Evolutionary conservation across 2,113 vertebrate genomes (phyloP).

Genomic region (Corythaixoides concolor): DNA sequence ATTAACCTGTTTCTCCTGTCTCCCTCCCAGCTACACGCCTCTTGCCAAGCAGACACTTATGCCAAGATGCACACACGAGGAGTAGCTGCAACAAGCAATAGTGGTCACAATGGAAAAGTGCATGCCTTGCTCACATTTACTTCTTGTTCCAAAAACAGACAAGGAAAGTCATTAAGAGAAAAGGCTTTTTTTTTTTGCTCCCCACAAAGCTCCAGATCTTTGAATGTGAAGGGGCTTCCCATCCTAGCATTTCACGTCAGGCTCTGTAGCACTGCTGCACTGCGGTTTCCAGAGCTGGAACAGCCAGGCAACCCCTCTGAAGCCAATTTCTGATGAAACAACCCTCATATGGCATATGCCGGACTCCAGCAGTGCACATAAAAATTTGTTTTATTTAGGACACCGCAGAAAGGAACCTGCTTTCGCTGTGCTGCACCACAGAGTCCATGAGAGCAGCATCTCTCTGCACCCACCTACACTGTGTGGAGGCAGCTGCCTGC

Average conservation of each 20-base stretch:
- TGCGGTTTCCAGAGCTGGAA: background rate
- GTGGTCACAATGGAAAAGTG: background rate
- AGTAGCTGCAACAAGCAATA: background rate
- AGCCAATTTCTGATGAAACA: background rate
- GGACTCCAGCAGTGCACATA: background rate
- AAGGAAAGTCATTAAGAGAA: background rate
- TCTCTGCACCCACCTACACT: background rate
- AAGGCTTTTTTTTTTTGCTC: background rate
- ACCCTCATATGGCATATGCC: background rate
- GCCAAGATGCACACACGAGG: fast-evolving
- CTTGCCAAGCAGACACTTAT: background rate
- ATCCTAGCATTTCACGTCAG: background rate
- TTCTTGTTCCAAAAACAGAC: background rate
- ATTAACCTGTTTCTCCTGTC: background rate
- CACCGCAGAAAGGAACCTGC: background rate
- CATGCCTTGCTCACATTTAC: background rate
- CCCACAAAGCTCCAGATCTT: background rate
- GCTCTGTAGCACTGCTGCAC: background rate
- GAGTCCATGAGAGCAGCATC: background rate
- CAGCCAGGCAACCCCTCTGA: background rate
- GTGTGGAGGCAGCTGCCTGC: fast-evolving
- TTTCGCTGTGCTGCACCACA: background rate
- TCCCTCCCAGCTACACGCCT: background rate
- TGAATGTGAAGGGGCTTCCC: background rate
- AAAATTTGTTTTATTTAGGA: background rate